A percentile compares a stretch with the other conserved stretches of the same genome.
phyloP scores from a whole-genome alignment of 2,113 vertebrate genomes.

The Pachypanchax playfairii region DNA sequence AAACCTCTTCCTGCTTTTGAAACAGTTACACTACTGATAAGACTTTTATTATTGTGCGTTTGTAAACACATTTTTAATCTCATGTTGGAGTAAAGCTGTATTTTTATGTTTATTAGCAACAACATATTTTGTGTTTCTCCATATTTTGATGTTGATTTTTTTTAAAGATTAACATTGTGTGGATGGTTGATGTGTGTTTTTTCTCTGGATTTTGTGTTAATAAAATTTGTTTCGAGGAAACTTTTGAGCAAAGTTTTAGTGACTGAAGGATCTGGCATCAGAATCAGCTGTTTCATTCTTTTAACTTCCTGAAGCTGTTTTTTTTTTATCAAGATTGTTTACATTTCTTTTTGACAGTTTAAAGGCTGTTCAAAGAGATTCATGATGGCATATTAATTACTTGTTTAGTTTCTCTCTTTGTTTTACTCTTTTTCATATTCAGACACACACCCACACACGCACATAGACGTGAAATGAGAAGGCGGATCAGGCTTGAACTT shows the following conservation, averaged over 20 bases:
- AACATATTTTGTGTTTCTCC: background rate
- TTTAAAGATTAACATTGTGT: fast-evolving
- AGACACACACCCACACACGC: background rate
- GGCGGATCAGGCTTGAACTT: too few species aligned
- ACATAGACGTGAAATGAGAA: constrained; percentile 32
- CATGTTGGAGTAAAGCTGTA: background rate
- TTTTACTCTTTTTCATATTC: background rate
- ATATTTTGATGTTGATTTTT: background rate
- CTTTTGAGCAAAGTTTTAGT: background rate
- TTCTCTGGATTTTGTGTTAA: background rate
- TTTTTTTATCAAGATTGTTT: background rate
- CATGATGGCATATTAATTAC: background rate
- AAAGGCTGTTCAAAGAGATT: constrained; percentile 9
- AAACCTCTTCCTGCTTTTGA: constrained; percentile 72
- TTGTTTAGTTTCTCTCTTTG: constrained; percentile 1
- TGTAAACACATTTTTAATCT: too few species aligned
- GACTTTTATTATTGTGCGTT: background rate
- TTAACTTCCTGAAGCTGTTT: background rate
- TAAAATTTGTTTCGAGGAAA: background rate
- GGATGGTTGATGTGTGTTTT: background rate
- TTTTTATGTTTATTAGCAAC: background rate
- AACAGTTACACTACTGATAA: constrained; percentile 74
- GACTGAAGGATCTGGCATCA: background rate
- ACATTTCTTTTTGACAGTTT: background rate
- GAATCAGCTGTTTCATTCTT: background rate